Evolutionary conservation across 1,140 invertebrate species (phyloP).

Genomic region (Drosophila malerkotliana): DNA sequence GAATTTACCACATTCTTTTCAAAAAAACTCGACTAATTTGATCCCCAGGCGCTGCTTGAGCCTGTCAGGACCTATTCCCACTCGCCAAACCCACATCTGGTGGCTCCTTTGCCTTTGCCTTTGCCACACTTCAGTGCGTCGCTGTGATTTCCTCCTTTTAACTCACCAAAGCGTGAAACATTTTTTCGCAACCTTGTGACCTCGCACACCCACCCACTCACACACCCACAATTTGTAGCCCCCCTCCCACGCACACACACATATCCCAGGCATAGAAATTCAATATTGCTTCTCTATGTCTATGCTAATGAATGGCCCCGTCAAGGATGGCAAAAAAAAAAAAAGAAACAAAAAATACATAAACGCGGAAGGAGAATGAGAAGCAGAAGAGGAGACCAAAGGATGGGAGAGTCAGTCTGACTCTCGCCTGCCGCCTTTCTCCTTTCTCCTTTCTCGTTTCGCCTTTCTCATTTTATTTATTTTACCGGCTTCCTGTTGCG

Average conservation of each 20-base stretch:
- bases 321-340: conserved; percentile 6
- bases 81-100: neutral
- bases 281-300: conserved; percentile 75
- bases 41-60: conserved; percentile 75
- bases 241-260: conserved; percentile 2
- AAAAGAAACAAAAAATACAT: neutral
- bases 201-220: conserved; percentile 25
- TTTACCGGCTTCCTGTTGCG: conserved; percentile 71
- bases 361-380: neutral
- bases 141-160: conserved; percentile 58
- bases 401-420: neutral
- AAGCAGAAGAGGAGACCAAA: neutral
- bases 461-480: conserved; percentile 60
- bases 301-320: conserved; percentile 77
- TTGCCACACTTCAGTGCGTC: conserved; percentile 40
- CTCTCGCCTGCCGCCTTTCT: neutral
- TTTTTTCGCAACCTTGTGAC: conserved; percentile 76
- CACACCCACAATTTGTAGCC: conserved; percentile 3
- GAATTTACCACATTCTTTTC: conserved; percentile 69
- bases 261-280: conserved; percentile 65
- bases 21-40: conserved; percentile 75
- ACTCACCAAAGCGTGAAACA: conserved; percentile 66
- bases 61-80: conserved; percentile 29
- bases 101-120: conserved; percentile 14
- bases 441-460: neutral